Conservation (phyloP, 2,797 vertebrate genomes). For the Sparidentex hasta region DNA sequence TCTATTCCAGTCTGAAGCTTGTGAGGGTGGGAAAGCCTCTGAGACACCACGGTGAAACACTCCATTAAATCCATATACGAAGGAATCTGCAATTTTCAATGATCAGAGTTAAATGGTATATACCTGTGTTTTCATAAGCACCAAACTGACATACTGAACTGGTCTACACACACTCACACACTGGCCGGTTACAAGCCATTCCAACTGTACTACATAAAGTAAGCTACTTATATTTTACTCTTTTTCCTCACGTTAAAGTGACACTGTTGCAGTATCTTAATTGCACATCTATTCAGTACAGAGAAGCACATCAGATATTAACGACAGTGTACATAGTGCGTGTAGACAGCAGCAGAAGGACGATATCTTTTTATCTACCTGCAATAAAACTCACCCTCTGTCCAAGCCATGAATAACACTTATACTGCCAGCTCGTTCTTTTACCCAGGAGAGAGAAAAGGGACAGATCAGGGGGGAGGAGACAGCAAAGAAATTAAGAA, state of each 20-base stretch:
- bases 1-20: neutral
- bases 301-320: conserved; percentile 74
- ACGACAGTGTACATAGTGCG: conserved; percentile 76
- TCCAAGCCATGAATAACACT: conserved; percentile 78
- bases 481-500: conserved; percentile 59
- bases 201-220: conserved; percentile 41
- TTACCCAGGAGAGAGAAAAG: conserved; percentile 46
- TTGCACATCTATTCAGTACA: conserved; percentile 69
- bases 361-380: conserved; percentile 80
- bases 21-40: neutral
- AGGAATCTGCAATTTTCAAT: neutral
- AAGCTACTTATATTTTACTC: conserved; percentile 60
- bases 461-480: conserved; percentile 31
- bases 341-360: conserved; percentile 77
- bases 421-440: conserved; percentile 66
- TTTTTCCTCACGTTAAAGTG: conserved; percentile 48
- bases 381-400: conserved; percentile 79
- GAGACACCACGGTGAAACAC: neutral
- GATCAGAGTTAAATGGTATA: neutral
- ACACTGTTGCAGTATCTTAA: conserved; percentile 63
- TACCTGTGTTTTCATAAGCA: neutral
- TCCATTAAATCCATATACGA: neutral
- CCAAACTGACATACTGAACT: neutral
- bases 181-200: conserved; percentile 13
- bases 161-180: neutral